A percentile compares a stretch with the other conserved stretches of the same genome.
Conservation (phyloP, 2,113 vertebrate genomes). For the Accipiter virgatus region DNA sequence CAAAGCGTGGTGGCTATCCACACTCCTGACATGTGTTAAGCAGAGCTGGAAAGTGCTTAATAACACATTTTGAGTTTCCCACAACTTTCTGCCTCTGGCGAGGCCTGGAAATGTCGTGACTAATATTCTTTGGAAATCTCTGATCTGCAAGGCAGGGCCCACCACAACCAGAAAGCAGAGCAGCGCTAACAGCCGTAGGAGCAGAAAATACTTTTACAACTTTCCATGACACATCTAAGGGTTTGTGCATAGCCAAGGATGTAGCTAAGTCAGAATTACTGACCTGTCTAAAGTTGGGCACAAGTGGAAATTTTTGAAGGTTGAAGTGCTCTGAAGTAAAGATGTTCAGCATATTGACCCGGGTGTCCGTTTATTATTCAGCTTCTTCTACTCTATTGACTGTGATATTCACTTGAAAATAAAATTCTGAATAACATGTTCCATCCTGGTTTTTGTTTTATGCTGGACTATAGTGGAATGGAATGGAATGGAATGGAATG, state of each 20-base stretch:
- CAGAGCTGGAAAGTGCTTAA: background rate
- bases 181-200: background rate
- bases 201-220: background rate
- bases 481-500: no score
- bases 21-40: background rate
- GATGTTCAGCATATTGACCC: rapidly evolving
- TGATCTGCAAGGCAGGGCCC: background rate
- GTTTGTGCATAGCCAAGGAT: background rate
- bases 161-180: background rate
- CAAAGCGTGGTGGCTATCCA: background rate
- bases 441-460: background rate
- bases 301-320: background rate
- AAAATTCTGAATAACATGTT: background rate
- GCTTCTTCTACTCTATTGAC: background rate
- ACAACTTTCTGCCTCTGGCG: background rate
- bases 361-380: background rate
- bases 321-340: background rate
- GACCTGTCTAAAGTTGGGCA: background rate
- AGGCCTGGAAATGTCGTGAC: background rate
- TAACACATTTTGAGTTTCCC: background rate
- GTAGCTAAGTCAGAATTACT: background rate
- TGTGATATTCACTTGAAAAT: background rate
- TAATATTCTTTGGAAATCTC: background rate
- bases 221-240: background rate
- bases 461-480: background rate